phyloP scores from a whole-genome alignment of 1,140 invertebrate genomes.

The Tetragonula clypearis region DNA sequence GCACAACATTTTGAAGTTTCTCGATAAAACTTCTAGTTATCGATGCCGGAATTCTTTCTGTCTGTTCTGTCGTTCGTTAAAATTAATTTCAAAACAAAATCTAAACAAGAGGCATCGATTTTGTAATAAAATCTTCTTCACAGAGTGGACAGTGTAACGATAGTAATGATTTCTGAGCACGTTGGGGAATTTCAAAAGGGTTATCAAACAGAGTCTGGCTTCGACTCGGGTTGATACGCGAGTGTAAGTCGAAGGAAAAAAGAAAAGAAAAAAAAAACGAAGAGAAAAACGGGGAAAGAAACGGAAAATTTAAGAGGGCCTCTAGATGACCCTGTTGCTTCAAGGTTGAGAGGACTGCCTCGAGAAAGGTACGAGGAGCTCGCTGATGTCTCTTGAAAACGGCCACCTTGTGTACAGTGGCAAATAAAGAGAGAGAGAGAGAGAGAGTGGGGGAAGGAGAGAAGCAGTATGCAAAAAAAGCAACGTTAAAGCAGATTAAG shows the following conservation, averaged over 20 bases:
- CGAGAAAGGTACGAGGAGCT: conserved; percentile 19
- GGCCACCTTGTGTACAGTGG: background rate
- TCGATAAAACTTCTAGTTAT: too few relatives aligned
- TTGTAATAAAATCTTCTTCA: too few relatives aligned
- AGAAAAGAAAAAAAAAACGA: background rate
- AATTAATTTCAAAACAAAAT: too few relatives aligned
- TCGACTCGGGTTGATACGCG: background rate
- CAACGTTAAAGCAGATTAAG: background rate
- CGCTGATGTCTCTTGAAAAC: conserved; percentile 39
- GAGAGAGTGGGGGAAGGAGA: background rate
- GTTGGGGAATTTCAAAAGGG: too few relatives aligned
- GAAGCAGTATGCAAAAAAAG: background rate
- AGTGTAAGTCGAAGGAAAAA: background rate
- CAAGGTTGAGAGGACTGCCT: conserved; percentile 26
- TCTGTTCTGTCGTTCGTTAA: too few relatives aligned
- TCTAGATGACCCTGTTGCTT: conserved; percentile 42
- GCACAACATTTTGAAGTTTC: too few relatives aligned
- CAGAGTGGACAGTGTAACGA: too few relatives aligned
- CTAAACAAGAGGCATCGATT: too few relatives aligned
- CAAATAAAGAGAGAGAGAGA: background rate
- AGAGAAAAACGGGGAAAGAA: background rate
- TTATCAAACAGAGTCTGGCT: too few relatives aligned
- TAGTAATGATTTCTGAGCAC: too few relatives aligned
- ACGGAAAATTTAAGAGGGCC: background rate
- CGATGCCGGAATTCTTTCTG: too few relatives aligned